phyloP scores from a whole-genome alignment of 2,888 invertebrate species.

The Glyphotaelius pellucidus region DNA sequence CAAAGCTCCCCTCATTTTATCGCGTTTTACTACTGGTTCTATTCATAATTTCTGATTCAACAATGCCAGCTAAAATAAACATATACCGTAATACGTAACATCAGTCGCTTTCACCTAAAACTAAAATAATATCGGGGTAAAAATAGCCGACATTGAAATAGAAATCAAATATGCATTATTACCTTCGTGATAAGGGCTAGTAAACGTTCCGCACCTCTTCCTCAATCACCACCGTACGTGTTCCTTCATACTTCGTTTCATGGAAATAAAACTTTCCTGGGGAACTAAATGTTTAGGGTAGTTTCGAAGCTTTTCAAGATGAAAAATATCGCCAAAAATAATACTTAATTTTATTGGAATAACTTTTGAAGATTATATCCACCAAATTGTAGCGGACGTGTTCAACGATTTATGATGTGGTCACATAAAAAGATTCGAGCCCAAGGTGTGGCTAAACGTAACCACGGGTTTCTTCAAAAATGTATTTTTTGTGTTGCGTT shows the following conservation, averaged over 20 bases:
- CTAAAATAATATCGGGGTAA: slow-evolving; percentile 3
- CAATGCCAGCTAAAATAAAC: slow-evolving; percentile 4
- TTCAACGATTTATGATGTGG: too few relatives aligned
- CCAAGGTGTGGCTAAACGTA: too few relatives aligned
- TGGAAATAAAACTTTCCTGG: not conserved
- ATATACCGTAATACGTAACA: not conserved
- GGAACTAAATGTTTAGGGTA: not conserved
- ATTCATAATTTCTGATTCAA: not conserved
- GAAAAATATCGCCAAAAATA: not conserved
- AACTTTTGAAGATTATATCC: too few relatives aligned
- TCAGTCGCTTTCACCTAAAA: not conserved
- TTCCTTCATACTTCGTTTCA: not conserved
- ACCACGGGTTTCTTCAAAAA: too few relatives aligned
- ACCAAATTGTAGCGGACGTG: too few relatives aligned
- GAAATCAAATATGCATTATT: slow-evolving; percentile 43
- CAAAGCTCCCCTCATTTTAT: not conserved
- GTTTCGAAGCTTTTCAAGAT: not conserved
- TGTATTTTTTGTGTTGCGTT: too few relatives aligned
- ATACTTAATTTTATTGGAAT: not conserved
- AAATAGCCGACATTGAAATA: slow-evolving; percentile 38
- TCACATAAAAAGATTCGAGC: too few relatives aligned
- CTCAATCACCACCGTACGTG: not conserved
- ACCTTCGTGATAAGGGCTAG: slow-evolving; percentile 44
- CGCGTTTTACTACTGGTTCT: not conserved
- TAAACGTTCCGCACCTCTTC: slow-evolving; percentile 46